A percentile compares a stretch with the other conserved stretches of the same genome.
Evolutionary conservation across 2,888 invertebrate species (phyloP).

Genomic region (Azorinus chamasolen): DNA sequence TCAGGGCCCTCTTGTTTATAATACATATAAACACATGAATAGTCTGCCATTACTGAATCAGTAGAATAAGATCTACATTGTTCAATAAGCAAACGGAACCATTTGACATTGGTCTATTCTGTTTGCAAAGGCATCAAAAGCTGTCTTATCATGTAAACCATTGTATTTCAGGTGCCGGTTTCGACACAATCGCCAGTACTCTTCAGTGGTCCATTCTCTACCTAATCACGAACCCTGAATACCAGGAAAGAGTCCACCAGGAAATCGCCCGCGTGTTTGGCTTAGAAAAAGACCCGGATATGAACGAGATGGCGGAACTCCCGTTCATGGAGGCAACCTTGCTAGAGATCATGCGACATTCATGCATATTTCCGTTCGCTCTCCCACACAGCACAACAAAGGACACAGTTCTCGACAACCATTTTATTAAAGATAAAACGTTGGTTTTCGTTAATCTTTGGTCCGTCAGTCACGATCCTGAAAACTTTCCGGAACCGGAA

Average conservation of each 20-base stretch:
- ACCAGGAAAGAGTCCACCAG: conserved; percentile 75
- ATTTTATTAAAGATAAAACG: conserved; percentile 73
- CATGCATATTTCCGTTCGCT: conserved; percentile 80
- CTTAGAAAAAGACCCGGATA: conserved; percentile 62
- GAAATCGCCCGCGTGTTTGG: conserved; percentile 77
- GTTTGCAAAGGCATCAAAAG: too few relatives aligned
- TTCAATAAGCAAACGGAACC: too few relatives aligned
- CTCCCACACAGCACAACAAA: conserved; percentile 82
- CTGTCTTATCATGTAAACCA: too few relatives aligned
- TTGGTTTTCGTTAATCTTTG: conserved; percentile 80
- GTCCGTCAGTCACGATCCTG: conserved; percentile 78
- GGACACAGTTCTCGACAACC: conserved; percentile 68
- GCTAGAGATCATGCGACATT: conserved; percentile 76
- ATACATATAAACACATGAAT: too few relatives aligned
- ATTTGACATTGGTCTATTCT: too few relatives aligned
- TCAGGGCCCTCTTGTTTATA: too few relatives aligned
- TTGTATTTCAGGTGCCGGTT: conserved; percentile 74
- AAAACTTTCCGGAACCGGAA: conserved; percentile 77
- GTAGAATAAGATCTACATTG: too few relatives aligned
- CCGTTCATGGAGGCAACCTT: conserved; percentile 79
- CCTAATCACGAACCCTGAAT: conserved; percentile 75
- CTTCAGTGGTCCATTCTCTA: conserved; percentile 80
- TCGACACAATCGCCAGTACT: conserved; percentile 80
- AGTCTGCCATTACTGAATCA: too few relatives aligned
- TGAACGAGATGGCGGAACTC: conserved; percentile 66